Percentiles rank a stretch among this genome's conserved stretches.
These are phyloP conservation scores for Clarias gariepinus DNA, from an alignment of 2,113 vertebrate species.

Conservation along the genomic window DNA sequence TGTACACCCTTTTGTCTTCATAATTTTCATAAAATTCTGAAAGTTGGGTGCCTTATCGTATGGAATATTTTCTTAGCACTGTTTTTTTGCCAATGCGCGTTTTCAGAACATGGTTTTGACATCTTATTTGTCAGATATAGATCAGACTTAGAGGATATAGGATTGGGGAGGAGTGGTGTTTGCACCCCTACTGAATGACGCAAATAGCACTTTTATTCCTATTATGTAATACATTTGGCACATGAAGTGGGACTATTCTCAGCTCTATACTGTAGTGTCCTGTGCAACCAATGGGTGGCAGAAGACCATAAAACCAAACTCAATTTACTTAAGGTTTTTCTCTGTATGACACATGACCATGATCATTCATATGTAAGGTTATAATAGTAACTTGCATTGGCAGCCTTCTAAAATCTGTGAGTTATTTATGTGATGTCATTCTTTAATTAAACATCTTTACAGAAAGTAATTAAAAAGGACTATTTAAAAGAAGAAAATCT, in stretches of 20 bases:
- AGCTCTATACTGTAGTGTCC: conserved; percentile 3
- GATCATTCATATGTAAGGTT: neutral
- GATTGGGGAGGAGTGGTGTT: neutral
- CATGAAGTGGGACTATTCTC: neutral
- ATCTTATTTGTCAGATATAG: neutral
- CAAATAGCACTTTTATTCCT: conserved; percentile 21
- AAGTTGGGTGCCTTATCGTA: neutral
- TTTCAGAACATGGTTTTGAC: neutral
- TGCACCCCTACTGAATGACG: conserved; percentile 20
- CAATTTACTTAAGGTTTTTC: neutral
- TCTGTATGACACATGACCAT: neutral
- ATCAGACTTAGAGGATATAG: neutral
- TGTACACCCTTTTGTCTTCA: no score
- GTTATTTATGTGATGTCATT: neutral
- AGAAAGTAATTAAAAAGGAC: conserved; percentile 48
- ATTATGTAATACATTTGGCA: conserved; percentile 30
- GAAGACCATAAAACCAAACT: neutral
- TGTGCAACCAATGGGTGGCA: conserved; percentile 24
- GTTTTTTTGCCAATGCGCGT: neutral
- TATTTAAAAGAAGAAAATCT: neutral
- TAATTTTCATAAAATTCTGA: neutral
- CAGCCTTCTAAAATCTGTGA: conserved; percentile 1
- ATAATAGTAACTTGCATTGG: neutral
- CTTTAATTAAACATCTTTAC: conserved; percentile 49
- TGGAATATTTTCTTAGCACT: neutral